phyloP scores from a whole-genome alignment of 2,888 invertebrate genomes.

The Tanytarsus gracilentus region DNA sequence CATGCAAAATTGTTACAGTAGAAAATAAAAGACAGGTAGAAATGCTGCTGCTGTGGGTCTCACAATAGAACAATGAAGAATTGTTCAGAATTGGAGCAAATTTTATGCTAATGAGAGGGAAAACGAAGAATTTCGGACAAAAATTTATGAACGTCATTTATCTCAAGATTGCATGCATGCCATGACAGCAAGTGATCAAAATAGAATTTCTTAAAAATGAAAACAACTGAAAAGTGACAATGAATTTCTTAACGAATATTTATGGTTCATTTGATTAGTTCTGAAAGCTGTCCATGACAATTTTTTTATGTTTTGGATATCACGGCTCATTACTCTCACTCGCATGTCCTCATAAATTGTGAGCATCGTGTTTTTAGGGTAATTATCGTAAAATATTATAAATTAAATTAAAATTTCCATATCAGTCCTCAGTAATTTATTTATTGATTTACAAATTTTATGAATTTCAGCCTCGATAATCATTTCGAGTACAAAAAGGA shows the following conservation, averaged over 20 bases:
- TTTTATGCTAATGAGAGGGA: slow-evolving; percentile 12
- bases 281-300: background rate
- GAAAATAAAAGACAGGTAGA: background rate
- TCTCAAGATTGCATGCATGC: background rate
- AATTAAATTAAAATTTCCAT: background rate
- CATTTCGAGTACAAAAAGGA: slow-evolving; percentile 17
- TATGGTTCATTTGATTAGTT: slow-evolving; percentile 13
- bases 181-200: slow-evolving; percentile 11
- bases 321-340: background rate
- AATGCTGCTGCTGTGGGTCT: too few relatives aligned
- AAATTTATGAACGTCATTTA: slow-evolving; percentile 22
- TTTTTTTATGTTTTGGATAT: background rate
- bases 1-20: slow-evolving; percentile 5
- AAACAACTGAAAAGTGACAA: background rate
- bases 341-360: background rate
- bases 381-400: background rate
- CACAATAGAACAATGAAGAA: slow-evolving; percentile 6
- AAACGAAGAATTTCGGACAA: too few relatives aligned
- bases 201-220: slow-evolving; percentile 18
- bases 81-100: background rate
- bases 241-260: slow-evolving; percentile 21
- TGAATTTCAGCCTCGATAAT: too few relatives aligned
- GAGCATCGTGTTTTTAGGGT: background rate
- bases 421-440: background rate
- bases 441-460: background rate